A percentile compares a stretch with the other conserved stretches of the same genome.
These are phyloP conservation scores for Toxotes jaculatrix DNA, from an alignment of 2,113 vertebrate genomes.

Conservation along the genomic window DNA sequence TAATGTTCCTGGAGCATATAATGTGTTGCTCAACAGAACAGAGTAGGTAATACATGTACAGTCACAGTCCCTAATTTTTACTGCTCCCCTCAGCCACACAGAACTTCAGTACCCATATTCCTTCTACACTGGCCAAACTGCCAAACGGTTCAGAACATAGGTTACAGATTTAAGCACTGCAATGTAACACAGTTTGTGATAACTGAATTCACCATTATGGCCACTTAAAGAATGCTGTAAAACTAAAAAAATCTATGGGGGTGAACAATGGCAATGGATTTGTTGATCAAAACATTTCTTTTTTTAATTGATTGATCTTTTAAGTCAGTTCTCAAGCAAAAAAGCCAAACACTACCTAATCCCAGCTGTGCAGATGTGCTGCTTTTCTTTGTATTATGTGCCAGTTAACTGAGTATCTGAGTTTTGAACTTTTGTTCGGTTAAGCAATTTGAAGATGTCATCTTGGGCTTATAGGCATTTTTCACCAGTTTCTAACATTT, in stretches of 20 bases:
- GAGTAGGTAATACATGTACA: conserved; percentile 9
- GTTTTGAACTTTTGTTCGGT: background rate
- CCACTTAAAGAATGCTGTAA: background rate
- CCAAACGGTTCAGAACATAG: conserved; percentile 6
- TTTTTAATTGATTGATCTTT: background rate
- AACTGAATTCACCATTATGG: conserved; percentile 1
- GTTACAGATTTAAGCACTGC: background rate
- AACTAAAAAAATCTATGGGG: background rate
- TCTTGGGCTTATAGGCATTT: background rate
- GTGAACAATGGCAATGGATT: background rate
- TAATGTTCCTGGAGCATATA: conserved; percentile 16
- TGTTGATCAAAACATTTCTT: background rate
- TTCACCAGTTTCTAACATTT: background rate
- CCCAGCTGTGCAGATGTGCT: background rate
- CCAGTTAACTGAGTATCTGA: background rate
- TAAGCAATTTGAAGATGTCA: background rate
- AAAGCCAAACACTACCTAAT: background rate
- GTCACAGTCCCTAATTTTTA: conserved; percentile 33
- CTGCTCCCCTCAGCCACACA: conserved; percentile 9
- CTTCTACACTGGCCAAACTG: conserved; percentile 4
- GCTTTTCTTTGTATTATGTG: background rate
- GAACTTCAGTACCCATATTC: conserved; percentile 9
- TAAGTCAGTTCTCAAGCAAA: background rate
- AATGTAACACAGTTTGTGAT: background rate
- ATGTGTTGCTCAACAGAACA: conserved; percentile 29